Evolutionary conservation across 37 sponge, comb jelly and placozoan species (phyloP), one percentile per base, ranked within the genome.

Genomic region (Theonella swinhoei): DNA sequence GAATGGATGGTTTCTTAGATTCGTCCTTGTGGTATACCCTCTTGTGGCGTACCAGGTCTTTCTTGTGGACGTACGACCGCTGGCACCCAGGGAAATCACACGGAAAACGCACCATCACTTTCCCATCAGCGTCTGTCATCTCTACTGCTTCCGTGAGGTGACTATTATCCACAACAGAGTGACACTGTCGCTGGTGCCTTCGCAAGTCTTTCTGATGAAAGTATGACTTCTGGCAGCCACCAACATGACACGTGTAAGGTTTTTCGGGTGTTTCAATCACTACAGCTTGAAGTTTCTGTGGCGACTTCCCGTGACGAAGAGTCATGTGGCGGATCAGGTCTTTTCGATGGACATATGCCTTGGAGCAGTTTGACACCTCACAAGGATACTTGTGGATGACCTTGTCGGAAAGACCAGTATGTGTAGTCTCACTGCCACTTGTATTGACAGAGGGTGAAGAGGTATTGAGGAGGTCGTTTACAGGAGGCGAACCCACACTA

Each of bases 301-400:
- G 94, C 26, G 74, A 47, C n/a, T 39, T 41, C 14, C 78, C 85
- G 42, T 93, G 94, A 0, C 79, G 62, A 28, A 87, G 81, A 43
- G 68, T 86, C 94, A 93, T 93, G 68, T 93, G 94, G 7, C 94
- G 75, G 28, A 87, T 89, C 34, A 93, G 80, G 72, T 93, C 94
- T 39, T 93, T 93, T 42, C 88, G 84, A 82, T 89, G 90, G 9
- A 89, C 61, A 67, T 93, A 93, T 20, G 93, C 77, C 63, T 85
- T 92, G 5, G 30, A 36, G 37, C 87, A 86, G 54, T 39, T 73
- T 36, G 68, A 61, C 22, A 65, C 25, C 42, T 79, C 79, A 33
- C 87, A 86, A 9, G 80, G 87, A 32, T 83, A 83, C 68, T 83
- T 83, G 33, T 67, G 67, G 37, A 83, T 33, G 29, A 75, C n/a